A percentile compares a stretch with the other conserved stretches of the same genome.
phyloP scores from a whole-genome alignment of 2,113 vertebrate genomes.

The Peromyscus polionotus region DNA sequence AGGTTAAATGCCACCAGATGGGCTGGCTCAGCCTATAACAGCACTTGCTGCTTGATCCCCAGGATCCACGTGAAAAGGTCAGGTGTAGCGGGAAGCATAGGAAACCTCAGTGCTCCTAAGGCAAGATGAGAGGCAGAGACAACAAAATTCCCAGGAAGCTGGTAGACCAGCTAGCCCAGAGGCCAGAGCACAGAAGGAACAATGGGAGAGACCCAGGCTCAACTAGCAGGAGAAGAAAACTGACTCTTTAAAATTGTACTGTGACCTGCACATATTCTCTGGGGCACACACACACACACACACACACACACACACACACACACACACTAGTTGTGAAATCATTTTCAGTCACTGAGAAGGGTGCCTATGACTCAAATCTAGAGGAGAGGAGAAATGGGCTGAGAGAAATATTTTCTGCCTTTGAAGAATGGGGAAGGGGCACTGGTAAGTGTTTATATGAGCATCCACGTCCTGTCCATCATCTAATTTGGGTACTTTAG shows the following conservation, averaged over 20 bases:
- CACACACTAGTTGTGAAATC: not conserved
- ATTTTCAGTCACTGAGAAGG: not conserved
- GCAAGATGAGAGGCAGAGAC: no score
- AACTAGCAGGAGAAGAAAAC: not conserved
- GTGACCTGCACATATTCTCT: not conserved
- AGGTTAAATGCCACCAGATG: not conserved
- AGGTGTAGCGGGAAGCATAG: no score
- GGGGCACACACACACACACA: not conserved
- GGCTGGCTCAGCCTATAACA: no score
- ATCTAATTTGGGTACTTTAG: not conserved
- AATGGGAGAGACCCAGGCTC: no score
- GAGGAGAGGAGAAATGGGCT: not conserved
- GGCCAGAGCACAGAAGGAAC: not conserved
- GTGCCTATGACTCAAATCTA: not conserved
- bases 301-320: not conserved
- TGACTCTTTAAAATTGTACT: not conserved
- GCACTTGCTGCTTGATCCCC: not conserved
- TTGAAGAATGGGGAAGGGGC: not conserved
- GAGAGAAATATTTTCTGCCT: not conserved
- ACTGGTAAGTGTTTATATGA: not conserved
- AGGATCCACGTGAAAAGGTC: not conserved
- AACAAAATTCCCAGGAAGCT: not conserved
- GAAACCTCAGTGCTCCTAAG: not conserved
- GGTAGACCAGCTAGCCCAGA: not conserved
- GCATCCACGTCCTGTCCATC: rapidly evolving